Evolutionary conservation across 2,113 vertebrate genomes (phyloP).

Genomic region (Budorcas taxicolor): DNA sequence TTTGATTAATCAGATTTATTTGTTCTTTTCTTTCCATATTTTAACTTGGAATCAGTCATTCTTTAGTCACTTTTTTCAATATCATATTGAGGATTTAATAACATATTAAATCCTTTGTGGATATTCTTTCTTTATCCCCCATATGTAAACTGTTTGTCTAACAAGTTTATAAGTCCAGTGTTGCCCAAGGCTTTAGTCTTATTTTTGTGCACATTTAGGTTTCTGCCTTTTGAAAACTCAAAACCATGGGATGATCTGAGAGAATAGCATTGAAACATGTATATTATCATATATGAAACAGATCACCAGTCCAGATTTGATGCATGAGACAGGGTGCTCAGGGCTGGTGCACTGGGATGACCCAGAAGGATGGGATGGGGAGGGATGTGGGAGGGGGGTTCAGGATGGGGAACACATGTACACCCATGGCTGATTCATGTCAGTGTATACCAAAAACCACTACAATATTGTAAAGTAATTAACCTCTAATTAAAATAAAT

Average conservation of each 20-base stretch:
- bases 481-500: too few relatives aligned
- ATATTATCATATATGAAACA: too few relatives aligned
- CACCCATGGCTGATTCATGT: too few relatives aligned
- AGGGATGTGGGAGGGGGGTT: too few relatives aligned
- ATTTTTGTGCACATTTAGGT: neutral
- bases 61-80: neutral
- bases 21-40: neutral
- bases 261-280: too few relatives aligned
- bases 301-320: too few relatives aligned
- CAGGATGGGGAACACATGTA: too few relatives aligned
- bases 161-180: neutral
- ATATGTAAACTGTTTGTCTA: neutral
- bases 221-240: slow-evolving; percentile 10
- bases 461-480: too few relatives aligned
- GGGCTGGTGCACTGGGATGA: too few relatives aligned
- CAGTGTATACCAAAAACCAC: too few relatives aligned
- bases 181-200: neutral
- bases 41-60: neutral
- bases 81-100: neutral
- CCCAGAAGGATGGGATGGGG: too few relatives aligned
- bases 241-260: neutral
- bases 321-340: too few relatives aligned
- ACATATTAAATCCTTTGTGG: neutral
- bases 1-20: neutral
- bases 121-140: neutral